A percentile compares a stretch with the other conserved stretches of the same genome.
phyloP scores from a whole-genome alignment of 1,140 invertebrate species.

The Nephotettix cincticeps region DNA sequence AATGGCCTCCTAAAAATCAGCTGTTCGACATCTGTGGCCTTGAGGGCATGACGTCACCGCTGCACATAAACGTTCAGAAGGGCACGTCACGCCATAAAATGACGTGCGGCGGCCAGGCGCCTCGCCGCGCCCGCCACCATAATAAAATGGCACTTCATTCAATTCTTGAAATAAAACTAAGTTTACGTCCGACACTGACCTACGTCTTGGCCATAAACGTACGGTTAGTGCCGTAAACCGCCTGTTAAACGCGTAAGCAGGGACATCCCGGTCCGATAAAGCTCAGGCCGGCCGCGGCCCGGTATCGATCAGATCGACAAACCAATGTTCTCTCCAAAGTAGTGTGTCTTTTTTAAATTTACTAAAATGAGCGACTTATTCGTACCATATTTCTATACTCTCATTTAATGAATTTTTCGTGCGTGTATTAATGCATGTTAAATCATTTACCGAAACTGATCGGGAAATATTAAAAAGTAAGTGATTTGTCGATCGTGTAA shows the following conservation, averaged over 20 bases:
- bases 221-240: background rate
- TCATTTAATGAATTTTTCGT: too few species aligned
- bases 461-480: too few species aligned
- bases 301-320: too few species aligned
- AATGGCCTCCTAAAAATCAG: slow-evolving; percentile 7
- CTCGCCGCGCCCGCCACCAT: background rate
- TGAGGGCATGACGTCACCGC: background rate
- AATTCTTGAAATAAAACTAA: slow-evolving; percentile 18
- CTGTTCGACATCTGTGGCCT: background rate
- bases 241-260: background rate
- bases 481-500: too few species aligned
- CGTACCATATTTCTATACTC: too few species aligned
- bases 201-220: background rate
- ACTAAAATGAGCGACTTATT: too few species aligned
- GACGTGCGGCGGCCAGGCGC: background rate
- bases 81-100: slow-evolving; percentile 3
- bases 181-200: background rate
- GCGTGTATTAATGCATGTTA: too few species aligned
- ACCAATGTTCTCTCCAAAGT: too few species aligned
- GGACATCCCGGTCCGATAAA: too few species aligned
- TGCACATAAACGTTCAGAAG: slow-evolving; percentile 1
- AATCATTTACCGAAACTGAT: too few species aligned
- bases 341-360: too few species aligned
- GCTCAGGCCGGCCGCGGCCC: too few species aligned
- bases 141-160: slow-evolving; percentile 11